Conservation (phyloP, 2,113 vertebrate species). For the Sylvicapra grimmia region DNA sequence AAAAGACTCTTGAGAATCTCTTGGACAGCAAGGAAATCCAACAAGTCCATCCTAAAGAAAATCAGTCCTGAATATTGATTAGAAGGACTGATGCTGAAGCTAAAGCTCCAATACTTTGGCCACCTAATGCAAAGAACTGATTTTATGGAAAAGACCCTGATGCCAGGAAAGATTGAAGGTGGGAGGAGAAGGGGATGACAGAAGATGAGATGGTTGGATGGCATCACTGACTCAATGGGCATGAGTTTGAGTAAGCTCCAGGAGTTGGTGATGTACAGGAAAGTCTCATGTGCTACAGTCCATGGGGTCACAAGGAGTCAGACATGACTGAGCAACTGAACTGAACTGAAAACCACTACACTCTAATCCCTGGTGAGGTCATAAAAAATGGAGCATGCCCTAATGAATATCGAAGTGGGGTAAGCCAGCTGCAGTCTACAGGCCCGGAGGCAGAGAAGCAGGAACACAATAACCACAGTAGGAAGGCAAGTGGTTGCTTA, state of each 20-base stretch:
- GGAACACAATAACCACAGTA: too few relatives aligned
- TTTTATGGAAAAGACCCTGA: background rate
- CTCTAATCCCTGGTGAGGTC: too few relatives aligned
- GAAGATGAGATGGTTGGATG: background rate
- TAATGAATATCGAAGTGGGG: too few relatives aligned
- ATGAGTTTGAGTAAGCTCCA: background rate
- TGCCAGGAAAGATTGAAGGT: background rate
- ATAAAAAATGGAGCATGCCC: too few relatives aligned
- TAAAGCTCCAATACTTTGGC: background rate
- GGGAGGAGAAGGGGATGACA: background rate
- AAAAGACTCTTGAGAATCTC: background rate
- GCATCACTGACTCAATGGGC: background rate
- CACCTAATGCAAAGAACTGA: background rate
- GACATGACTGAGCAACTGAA: background rate
- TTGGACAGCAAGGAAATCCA: background rate
- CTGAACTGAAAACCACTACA: background rate
- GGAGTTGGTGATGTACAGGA: background rate
- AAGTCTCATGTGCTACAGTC: background rate
- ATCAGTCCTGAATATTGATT: background rate
- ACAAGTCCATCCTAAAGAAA: background rate
- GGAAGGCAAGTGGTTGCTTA: too few relatives aligned
- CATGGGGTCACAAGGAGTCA: background rate
- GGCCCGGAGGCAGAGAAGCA: too few relatives aligned
- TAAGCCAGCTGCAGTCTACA: too few relatives aligned
- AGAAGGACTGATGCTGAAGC: background rate